Conservation (phyloP, 2,888 invertebrate genomes). For the Ommatoiulus sabulosus region DNA sequence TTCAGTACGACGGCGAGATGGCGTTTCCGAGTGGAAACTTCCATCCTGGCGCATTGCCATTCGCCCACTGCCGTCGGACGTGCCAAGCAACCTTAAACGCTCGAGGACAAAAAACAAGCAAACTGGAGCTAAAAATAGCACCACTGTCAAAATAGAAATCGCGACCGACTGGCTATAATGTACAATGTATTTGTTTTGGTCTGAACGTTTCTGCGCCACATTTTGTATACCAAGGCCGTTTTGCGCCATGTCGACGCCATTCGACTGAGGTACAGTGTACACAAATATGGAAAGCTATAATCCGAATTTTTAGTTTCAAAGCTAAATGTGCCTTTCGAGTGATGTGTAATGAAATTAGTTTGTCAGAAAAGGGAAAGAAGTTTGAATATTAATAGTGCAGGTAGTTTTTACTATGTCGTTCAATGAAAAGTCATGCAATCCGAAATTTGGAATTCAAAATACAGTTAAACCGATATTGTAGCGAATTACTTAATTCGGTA, state of each 20-base stretch:
- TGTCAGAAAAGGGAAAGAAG: no score
- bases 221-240: neutral
- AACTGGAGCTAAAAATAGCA: neutral
- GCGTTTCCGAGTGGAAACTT: constrained; percentile 8
- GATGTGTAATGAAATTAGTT: no score
- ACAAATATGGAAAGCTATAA: no score
- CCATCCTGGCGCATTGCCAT: neutral
- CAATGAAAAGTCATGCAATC: no score
- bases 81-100: neutral
- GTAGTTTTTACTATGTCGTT: no score
- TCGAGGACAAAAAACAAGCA: neutral
- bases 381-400: no score
- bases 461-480: no score
- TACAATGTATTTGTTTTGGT: neutral
- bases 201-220: neutral
- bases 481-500: no score
- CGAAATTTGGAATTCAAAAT: no score
- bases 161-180: neutral
- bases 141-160: neutral
- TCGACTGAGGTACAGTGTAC: no score
- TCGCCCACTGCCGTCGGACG: neutral
- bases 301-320: no score
- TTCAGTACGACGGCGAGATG: neutral
- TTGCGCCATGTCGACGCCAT: neutral
- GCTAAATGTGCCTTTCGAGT: no score